Conservation (phyloP, 2,797 vertebrate genomes). For the Malacoraja senta region DNA sequence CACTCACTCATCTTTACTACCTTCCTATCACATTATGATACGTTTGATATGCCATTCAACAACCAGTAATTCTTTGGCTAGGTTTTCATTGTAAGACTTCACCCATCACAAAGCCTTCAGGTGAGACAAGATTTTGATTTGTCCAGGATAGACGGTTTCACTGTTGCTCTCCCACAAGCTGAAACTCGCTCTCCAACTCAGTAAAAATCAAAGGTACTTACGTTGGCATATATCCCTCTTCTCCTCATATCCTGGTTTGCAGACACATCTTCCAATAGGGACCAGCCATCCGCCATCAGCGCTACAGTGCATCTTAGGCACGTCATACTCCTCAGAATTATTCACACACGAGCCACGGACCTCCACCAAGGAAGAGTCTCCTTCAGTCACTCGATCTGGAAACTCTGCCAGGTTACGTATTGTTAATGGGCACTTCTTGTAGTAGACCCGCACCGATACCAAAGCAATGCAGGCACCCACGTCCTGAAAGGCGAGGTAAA, state of each 20-base stretch:
- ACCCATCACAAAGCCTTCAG: not conserved
- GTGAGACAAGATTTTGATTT: not conserved
- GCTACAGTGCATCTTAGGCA: constrained; percentile 75
- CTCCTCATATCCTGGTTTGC: constrained; percentile 72
- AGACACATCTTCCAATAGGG: constrained; percentile 72
- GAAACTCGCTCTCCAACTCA: not conserved
- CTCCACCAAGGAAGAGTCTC: constrained; percentile 73
- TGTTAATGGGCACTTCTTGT: constrained; percentile 71
- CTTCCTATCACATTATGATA: not conserved
- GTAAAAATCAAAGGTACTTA: constrained; percentile 53
- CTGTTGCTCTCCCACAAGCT: not conserved
- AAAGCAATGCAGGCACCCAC: constrained; percentile 73
- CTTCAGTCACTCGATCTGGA: constrained; percentile 72
- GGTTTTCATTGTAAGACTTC: not conserved
- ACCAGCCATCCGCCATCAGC: constrained; percentile 76
- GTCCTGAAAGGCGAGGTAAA: constrained; percentile 75
- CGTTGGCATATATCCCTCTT: constrained; percentile 67
- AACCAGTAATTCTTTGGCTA: not conserved
- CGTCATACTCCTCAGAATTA: constrained; percentile 70
- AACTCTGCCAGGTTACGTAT: constrained; percentile 72
- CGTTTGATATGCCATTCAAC: not conserved
- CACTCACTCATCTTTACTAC: too few species aligned
- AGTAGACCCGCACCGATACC: constrained; percentile 72
- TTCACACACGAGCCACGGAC: constrained; percentile 68
- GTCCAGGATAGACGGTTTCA: not conserved